These are phyloP conservation scores for Oreortyx pictus DNA, from an alignment of 2,797 vertebrate species.

Conservation along the genomic window DNA sequence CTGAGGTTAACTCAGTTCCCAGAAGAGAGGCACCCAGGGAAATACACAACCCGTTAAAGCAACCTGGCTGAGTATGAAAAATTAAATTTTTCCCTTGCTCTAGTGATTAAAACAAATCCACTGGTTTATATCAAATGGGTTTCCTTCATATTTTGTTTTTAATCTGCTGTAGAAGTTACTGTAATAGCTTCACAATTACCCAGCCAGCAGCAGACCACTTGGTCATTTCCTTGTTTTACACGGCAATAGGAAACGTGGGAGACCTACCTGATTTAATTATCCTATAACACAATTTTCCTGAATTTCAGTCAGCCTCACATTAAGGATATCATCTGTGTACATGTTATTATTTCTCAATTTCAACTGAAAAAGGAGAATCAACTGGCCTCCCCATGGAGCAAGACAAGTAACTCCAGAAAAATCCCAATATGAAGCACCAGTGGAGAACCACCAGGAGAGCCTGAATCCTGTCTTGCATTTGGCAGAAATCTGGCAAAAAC, in stretches of 20 bases:
- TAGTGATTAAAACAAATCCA: background rate
- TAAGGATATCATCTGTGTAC: constrained; percentile 13
- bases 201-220: background rate
- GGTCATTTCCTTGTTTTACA: constrained; percentile 23
- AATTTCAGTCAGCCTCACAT: constrained; percentile 15
- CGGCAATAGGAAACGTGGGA: background rate
- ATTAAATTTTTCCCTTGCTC: background rate
- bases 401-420: constrained; percentile 10
- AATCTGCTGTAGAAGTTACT: background rate
- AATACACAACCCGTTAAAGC: background rate
- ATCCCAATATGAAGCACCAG: background rate
- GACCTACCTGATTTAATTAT: background rate
- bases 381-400: background rate
- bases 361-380: constrained; percentile 32
- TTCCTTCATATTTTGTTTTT: background rate
- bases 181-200: background rate
- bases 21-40: background rate
- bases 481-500: constrained; percentile 49
- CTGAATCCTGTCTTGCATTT: background rate
- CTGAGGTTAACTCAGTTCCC: background rate
- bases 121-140: background rate
- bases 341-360: constrained; percentile 17
- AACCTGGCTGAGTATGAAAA: background rate
- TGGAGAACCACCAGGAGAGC: background rate
- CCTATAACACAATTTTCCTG: background rate